Evolutionary conservation across 1,140 invertebrate species (phyloP).

Genomic region (Agraylea sexmaculata): DNA sequence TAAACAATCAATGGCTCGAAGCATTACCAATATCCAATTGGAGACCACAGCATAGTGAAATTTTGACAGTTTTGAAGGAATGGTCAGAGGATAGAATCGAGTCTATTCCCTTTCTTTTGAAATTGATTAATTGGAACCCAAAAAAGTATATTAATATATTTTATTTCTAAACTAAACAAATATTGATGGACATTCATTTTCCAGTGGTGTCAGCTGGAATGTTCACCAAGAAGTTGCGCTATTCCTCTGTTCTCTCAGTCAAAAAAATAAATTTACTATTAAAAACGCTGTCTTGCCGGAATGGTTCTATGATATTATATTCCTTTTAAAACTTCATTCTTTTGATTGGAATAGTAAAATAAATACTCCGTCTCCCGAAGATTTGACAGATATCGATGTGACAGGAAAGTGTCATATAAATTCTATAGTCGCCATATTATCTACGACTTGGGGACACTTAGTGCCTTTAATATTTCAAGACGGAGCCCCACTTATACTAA

Average conservation of each 20-base stretch:
- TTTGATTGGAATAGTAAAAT: constrained; percentile 14
- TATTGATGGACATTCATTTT: constrained; percentile 12
- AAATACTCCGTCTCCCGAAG: constrained; percentile 4
- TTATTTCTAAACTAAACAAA: too few species aligned
- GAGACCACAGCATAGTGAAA: constrained; percentile 10
- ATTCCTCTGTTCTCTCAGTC: constrained; percentile 14
- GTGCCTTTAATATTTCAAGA: constrained; percentile 15
- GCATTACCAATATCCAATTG: constrained; percentile 12
- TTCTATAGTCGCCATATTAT: constrained; percentile 8
- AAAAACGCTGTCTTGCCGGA: constrained; percentile 12
- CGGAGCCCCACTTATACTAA: constrained; percentile 13
- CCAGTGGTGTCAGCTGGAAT: constrained; percentile 12
- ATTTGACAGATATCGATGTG: constrained; percentile 9
- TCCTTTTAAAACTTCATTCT: constrained; percentile 15
- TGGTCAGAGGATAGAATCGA: constrained; percentile 10
- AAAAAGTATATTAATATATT: too few species aligned
- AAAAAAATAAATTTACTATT: constrained; percentile 9
- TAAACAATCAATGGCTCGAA: constrained; percentile 7
- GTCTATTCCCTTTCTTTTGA: constrained; percentile 13
- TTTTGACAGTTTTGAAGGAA: constrained; percentile 9
- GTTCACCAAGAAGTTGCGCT: constrained; percentile 13
- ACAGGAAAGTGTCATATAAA: constrained; percentile 13
- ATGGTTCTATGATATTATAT: constrained; percentile 18
- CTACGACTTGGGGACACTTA: constrained; percentile 14
- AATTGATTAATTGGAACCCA: constrained; percentile 14